Conservation (phyloP, 1,140 invertebrate species). For the Sitobion miscanthi region DNA sequence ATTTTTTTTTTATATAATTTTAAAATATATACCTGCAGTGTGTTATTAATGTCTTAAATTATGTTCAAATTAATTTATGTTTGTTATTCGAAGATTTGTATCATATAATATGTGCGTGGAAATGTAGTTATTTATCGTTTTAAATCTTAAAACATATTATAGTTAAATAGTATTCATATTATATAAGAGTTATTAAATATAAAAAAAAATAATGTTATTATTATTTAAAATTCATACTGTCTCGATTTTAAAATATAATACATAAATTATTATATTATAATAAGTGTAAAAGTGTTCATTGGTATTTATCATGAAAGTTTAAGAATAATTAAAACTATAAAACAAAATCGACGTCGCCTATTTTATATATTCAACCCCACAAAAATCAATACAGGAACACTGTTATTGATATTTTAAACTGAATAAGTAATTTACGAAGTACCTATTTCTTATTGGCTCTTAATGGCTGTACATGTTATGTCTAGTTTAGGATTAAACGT, state of each 20-base stretch:
- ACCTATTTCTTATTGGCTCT: background rate
- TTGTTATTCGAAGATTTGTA: background rate
- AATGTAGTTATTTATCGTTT: background rate
- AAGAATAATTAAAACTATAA: background rate
- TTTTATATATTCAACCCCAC: background rate
- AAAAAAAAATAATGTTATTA: background rate
- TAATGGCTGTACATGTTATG: background rate
- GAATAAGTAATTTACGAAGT: background rate
- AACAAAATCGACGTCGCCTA: background rate
- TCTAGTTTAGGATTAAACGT: background rate
- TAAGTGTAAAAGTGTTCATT: conserved; percentile 9
- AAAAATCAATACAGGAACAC: background rate
- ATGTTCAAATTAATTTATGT: conserved; percentile 2
- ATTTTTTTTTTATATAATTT: background rate
- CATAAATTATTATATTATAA: background rate
- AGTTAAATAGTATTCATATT: background rate
- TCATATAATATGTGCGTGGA: background rate
- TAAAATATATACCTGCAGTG: background rate
- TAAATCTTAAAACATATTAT: background rate
- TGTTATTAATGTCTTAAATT: background rate
- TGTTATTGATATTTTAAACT: background rate
- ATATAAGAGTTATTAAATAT: background rate
- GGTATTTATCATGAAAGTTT: background rate
- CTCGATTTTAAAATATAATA: background rate
- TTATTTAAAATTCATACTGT: background rate